Base-by-base conservation (phyloP, 2,797 vertebrate species). In the Myiothlypis chrysogaster region DNA sequence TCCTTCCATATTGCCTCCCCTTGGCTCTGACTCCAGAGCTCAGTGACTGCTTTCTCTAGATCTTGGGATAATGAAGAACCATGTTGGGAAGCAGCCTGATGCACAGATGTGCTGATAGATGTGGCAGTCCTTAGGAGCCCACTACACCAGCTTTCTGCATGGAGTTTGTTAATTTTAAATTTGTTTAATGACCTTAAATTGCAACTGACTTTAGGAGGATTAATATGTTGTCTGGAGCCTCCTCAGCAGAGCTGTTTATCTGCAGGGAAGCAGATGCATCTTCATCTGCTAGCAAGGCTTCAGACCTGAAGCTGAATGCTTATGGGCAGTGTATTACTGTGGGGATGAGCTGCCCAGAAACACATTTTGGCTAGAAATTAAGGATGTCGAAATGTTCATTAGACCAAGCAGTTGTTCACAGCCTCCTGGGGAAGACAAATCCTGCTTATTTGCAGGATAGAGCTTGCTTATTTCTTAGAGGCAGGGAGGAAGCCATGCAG, bases 161-260 rank as follows among this genome's bases (percentile, higher is more conserved):
- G n/a, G 64, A 87, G 55, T 95, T 95, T 53, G 53, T 89, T 95
- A 87, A 91, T 88, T 91, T 83, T 72, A 81, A 92, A 73, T 88
- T 89, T 83, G 50, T 81, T 93, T 94, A 94, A 94, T 91, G 81
- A 81, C 83, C 69, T 96, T 81, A 83, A 94, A 86, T 95, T 94
- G 78, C 46, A 68, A 20, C 71, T 87, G 91, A 75, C 72, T 95
- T 89, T 49, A 83, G 85, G 46, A 93, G 78, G 84, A 92, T 94
- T 93, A 93, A 83, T 77, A 46, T 68, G 64, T 80, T 83, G 78
- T 89, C 89, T 85, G 87, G 71, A 92, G 71, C 82, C 72, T 89
- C 75, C 68, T 93, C 87, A 34, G 84, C 68, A 85, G 81, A 76
- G 84, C 60, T 96, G 75, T 95, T 92, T 93, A 84, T 96, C 87